A percentile compares a stretch with the other conserved stretches of the same genome.
phyloP scores from a whole-genome alignment of 2,888 invertebrate species.

The Saturnia japonica region DNA sequence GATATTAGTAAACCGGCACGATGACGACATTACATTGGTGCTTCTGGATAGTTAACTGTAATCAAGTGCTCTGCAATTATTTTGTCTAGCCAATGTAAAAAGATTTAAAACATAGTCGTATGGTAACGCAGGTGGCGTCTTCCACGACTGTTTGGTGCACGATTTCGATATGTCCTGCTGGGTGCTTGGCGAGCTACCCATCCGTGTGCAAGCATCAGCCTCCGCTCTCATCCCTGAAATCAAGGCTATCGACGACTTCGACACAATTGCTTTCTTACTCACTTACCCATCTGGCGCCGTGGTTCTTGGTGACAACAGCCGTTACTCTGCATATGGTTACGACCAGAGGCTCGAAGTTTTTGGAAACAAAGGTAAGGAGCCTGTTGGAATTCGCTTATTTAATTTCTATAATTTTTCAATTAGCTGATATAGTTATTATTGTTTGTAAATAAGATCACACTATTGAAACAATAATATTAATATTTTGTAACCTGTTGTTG shows the following conservation, averaged over 20 bases:
- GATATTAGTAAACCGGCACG: background rate
- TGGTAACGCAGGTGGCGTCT: conserved; percentile 80
- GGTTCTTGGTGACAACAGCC: conserved; percentile 83
- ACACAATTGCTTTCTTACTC: conserved; percentile 82
- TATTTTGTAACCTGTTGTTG: too few relatives aligned
- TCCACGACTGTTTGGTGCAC: conserved; percentile 86
- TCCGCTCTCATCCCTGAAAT: conserved; percentile 83
- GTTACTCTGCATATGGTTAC: conserved; percentile 84
- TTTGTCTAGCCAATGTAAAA: background rate
- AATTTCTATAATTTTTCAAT: background rate
- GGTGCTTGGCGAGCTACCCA: conserved; percentile 84
- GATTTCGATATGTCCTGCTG: conserved; percentile 86
- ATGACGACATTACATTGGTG: background rate
- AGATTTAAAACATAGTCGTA: background rate
- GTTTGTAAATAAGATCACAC: background rate
- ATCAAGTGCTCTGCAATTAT: background rate
- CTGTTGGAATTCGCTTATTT: background rate
- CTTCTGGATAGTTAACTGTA: background rate
- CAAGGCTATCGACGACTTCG: conserved; percentile 83
- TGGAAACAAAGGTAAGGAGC: conserved; percentile 76
- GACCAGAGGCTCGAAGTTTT: conserved; percentile 86
- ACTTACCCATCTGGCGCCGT: conserved; percentile 84
- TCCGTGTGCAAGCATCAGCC: conserved; percentile 78
- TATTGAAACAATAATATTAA: too few relatives aligned
- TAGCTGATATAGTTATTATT: background rate